Evolutionary conservation across 2,113 vertebrate species (phyloP), one percentile per base, ranked within the genome.

Genomic region (Channa argus): DNA sequence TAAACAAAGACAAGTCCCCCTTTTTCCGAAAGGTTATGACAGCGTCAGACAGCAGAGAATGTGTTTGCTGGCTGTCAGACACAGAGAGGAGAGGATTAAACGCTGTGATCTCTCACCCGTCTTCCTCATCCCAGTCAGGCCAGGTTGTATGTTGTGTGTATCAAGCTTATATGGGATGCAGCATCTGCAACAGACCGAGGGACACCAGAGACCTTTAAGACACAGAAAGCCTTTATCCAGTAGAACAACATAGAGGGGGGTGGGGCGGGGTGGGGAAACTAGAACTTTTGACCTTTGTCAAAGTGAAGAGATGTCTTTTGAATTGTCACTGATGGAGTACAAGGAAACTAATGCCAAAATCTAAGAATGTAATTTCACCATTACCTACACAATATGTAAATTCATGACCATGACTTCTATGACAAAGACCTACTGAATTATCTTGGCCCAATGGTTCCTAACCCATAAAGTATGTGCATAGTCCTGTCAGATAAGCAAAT

Each of bases 131-230:
- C 65, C 67, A 79, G 77, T 84, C 83, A 45, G 46, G 15, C 64
- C 68, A 76, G 84, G 82, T 86, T 81, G 72, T 56, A 88, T 79
- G 55, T 79, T 86, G 72, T 89, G 86, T 87, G 85, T 86, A 74
- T 78, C 44, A 24, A 51, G 60, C 71, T 89, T 82, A 82, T 91
- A 91, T 91, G 69, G 71, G 86, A 89, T 87, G 83, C 89, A 90
- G 74, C 77, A 64, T 88, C 77, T 85, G 86, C 75, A 38, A 49
- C 74, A 71, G 54, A 44, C 72, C 75, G 66, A 62, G 52, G 73
- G 68, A 80, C 79, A 84, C 83, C 78, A 82, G 73, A 86, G 76
- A 83, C 71, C 79, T 82, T 86, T 74, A 77, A 82, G 52, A 85
- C 73, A 90, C 79, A 90, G 80, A 82, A 45, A 66, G 56, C 41